These are phyloP conservation scores for Heliocidaris erythrogramma DNA, from an alignment of 35 echinoderm and acorn worm species.

Conservation along the genomic window DNA sequence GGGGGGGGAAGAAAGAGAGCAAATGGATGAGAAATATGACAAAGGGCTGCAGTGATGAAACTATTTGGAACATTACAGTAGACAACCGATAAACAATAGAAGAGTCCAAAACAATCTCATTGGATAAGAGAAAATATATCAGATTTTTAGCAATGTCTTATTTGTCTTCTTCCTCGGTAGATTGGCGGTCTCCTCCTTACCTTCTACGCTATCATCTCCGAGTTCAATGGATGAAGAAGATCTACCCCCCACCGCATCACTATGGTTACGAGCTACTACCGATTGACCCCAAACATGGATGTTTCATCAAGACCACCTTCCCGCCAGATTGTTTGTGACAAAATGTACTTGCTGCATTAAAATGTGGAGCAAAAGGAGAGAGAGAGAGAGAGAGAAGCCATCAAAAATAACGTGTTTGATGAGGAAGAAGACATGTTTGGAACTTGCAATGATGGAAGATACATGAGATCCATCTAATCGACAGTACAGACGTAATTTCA, in stretches of 20 bases:
- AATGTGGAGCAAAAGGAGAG: too few relatives aligned
- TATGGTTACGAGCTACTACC: background rate
- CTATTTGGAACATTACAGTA: background rate
- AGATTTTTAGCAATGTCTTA: background rate
- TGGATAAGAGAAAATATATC: background rate
- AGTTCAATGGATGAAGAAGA: conserved; percentile 41
- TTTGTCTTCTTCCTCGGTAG: conserved; percentile 29
- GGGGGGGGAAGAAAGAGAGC: background rate
- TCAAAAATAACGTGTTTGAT: too few relatives aligned
- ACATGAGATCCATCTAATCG: too few relatives aligned
- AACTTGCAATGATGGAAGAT: too few relatives aligned
- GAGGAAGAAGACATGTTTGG: too few relatives aligned
- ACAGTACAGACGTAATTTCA: too few relatives aligned
- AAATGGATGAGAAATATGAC: too few relatives aligned
- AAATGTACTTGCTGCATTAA: too few relatives aligned
- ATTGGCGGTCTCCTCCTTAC: conserved; percentile 60
- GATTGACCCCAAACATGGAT: background rate
- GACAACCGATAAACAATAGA: background rate
- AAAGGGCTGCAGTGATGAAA: too few relatives aligned
- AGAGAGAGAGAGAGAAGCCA: too few relatives aligned
- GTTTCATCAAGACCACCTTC: background rate
- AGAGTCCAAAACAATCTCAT: background rate
- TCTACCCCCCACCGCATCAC: too few relatives aligned
- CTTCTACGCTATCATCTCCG: conserved; percentile 65
- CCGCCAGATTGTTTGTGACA: too few relatives aligned